Base-by-base conservation (phyloP, 2,888 invertebrate genomes). In the Phalera bucephala region DNA sequence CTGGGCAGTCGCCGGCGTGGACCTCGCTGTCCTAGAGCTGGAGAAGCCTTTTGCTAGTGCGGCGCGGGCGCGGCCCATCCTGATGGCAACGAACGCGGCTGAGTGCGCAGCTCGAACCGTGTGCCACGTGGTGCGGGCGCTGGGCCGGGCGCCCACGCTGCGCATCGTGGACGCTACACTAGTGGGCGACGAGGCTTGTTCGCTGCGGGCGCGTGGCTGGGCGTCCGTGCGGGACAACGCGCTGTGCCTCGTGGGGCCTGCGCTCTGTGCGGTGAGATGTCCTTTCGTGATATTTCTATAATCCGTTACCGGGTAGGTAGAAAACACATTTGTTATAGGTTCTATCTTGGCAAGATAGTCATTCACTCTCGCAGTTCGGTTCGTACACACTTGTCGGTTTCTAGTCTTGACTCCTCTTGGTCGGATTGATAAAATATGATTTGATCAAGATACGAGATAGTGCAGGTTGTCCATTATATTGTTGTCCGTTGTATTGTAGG, bases 1-100 rank as follows among this genome's bases (percentile, higher is more conserved):
- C 61, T 70, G 56, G 26, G 26, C 12, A 35, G 48, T 49, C 37
- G 54, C 42, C 32, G 58, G 40, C 37, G 33, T 40, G 37, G 79
- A 74, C 55, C 48, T 78, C 40, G 82, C 83, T 19, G 55, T 82
- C 57, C 64, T 78, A 35, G 77, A 80, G 68, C 56, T 84, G 59
- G 78, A 72, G 57, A 45, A 47, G 48, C 68, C 81, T 20, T 76
- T 78, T 55, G 73, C 63, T 8, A 45, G 39, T 20, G 63, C 36
- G 36, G 59, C 67, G 46, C 69, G 56, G 46, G 59, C 70, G 49
- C 72, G 66, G 8, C 72, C 85, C 42, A 77, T 83, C 44, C 55
- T 80, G 20, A 67, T 79, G 73, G 79, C 76, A 21, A 58, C 64
- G 13, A 34, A 47, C 40, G 54, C 51, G 13, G 52, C 32, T 12